Evolutionary conservation across 2,888 invertebrate genomes (phyloP).

Genomic region (Ectobius pallidus): DNA sequence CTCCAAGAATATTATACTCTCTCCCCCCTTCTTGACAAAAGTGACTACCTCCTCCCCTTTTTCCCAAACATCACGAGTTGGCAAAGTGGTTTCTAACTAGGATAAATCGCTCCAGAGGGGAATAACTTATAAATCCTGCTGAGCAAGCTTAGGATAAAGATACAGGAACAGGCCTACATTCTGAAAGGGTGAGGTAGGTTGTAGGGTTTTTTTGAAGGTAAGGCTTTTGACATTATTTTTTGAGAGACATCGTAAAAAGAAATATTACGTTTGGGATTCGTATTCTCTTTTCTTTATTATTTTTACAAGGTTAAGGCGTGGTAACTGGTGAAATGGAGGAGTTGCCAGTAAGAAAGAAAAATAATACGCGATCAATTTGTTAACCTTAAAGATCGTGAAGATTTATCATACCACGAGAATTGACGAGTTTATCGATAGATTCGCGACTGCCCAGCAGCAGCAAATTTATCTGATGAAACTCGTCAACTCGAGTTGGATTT

Average conservation of each 20-base stretch:
- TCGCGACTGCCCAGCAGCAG: too few species aligned
- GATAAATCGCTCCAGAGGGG: constrained; percentile 39
- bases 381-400: background rate
- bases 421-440: too few species aligned
- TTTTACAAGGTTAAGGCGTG: too few species aligned
- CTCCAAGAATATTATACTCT: constrained; percentile 1
- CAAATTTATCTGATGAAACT: too few species aligned
- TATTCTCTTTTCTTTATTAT: background rate
- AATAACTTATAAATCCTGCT: constrained; percentile 40
- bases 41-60: constrained; percentile 5
- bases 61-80: constrained; percentile 32
- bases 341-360: too few species aligned
- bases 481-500: too few species aligned
- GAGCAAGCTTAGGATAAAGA: constrained; percentile 33
- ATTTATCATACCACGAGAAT: too few species aligned
- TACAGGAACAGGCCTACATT: constrained; percentile 1
- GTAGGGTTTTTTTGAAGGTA: constrained; percentile 21
- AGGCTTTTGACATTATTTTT: constrained; percentile 23
- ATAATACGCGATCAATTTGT: constrained; percentile 3
- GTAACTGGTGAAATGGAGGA: too few species aligned
- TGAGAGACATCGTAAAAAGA: constrained; percentile 24
- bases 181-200: background rate
- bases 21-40: constrained; percentile 10
- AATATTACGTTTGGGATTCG: constrained; percentile 29
- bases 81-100: constrained; percentile 42